phyloP scores from a whole-genome alignment of 92 coral and sea anemone species.

The Phenganax marumi region DNA sequence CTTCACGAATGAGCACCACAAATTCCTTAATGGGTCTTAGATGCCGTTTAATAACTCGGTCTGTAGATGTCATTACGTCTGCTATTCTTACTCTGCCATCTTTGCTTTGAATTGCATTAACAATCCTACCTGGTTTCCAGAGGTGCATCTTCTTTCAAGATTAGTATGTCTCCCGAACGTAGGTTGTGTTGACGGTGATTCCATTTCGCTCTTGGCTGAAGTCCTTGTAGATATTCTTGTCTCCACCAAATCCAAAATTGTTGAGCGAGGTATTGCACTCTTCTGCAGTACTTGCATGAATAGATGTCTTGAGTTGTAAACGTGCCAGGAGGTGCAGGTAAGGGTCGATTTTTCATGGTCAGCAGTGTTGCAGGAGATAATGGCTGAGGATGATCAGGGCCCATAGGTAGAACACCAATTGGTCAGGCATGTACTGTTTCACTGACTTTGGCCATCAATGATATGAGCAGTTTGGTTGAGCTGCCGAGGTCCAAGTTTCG shows the following conservation, averaged over 20 bases:
- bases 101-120: neutral
- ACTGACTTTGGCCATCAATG: slow-evolving; percentile 31
- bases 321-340: slow-evolving; percentile 1
- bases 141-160: neutral
- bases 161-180: neutral
- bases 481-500: slow-evolving; percentile 10
- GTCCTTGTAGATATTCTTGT: slow-evolving; percentile 9
- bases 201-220: slow-evolving; percentile 15
- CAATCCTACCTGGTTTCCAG: neutral
- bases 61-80: neutral
- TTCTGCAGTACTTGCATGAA: neutral
- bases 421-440: slow-evolving; percentile 21
- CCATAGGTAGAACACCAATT: slow-evolving; percentile 11
- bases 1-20: neutral
- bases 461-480: slow-evolving; percentile 19
- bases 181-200: neutral
- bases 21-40: neutral
- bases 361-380: slow-evolving; percentile 9
- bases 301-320: neutral
- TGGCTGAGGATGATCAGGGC: slow-evolving; percentile 5
- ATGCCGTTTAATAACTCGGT: neutral
- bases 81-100: neutral
- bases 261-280: neutral
- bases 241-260: slow-evolving; percentile 19
- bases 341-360: slow-evolving; percentile 15